Evolutionary conservation across 1,140 invertebrate genomes (phyloP).

Genomic region (Drosophila leontia): DNA sequence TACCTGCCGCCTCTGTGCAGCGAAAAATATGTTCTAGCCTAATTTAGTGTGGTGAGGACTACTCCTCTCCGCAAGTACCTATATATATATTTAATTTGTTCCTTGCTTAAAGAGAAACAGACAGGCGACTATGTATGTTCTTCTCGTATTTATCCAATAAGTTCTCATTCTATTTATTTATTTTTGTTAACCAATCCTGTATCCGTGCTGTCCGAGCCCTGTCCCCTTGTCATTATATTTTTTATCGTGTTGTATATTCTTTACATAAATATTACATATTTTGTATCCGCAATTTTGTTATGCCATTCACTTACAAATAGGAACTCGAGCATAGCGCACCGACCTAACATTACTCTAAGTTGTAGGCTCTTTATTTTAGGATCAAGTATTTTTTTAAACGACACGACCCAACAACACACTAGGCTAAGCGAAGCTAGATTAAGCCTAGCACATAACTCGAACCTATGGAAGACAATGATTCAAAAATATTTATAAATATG

Average conservation of each 20-base stretch:
- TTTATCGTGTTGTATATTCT: slow-evolving; percentile 70
- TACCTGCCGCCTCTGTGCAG: slow-evolving; percentile 16
- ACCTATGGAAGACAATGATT: slow-evolving; percentile 78
- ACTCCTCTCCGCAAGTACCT: slow-evolving; percentile 34
- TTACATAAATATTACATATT: slow-evolving; percentile 53
- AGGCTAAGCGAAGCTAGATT: slow-evolving; percentile 43
- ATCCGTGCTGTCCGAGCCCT: slow-evolving; percentile 3
- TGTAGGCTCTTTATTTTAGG: slow-evolving; percentile 54
- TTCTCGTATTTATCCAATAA: slow-evolving; percentile 54
- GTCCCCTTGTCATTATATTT: slow-evolving; percentile 35
- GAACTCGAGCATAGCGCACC: slow-evolving; percentile 74
- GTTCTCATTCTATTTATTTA: slow-evolving; percentile 59
- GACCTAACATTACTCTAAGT: slow-evolving; percentile 58
- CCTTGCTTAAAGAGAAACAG: slow-evolving; percentile 54
- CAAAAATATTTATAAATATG: slow-evolving; percentile 51
- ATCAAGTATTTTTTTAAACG: slow-evolving; percentile 69
- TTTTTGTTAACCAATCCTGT: slow-evolving; percentile 44
- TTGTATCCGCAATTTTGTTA: slow-evolving; percentile 78
- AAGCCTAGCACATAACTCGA: slow-evolving; percentile 47
- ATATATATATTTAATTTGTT: slow-evolving; percentile 73
- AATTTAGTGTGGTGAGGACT: slow-evolving; percentile 28
- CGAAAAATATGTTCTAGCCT: slow-evolving; percentile 43
- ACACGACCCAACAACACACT: slow-evolving; percentile 24
- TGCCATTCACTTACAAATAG: slow-evolving; percentile 60
- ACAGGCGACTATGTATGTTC: slow-evolving; percentile 61